Percentiles rank a stretch among this genome's conserved stretches.
Evolutionary conservation across 2,888 invertebrate genomes (phyloP).

Genomic region (Sinohyriopsis cumingii): DNA sequence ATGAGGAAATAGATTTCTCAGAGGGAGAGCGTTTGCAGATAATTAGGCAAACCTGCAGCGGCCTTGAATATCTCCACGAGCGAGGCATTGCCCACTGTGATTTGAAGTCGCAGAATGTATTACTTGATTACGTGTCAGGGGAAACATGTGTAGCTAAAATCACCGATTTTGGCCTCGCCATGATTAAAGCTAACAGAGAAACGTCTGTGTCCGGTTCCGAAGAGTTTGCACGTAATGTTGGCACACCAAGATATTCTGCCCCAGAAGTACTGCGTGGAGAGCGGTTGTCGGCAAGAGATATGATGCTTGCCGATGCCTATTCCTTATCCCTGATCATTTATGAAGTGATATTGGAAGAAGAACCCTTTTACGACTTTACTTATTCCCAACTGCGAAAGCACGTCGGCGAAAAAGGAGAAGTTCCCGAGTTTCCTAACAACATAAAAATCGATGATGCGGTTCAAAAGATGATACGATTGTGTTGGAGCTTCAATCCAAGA

Average conservation of each 20-base stretch:
- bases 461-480: too few relatives aligned
- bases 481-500: too few relatives aligned
- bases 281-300: constrained; percentile 6
- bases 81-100: constrained; percentile 40
- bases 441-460: too few relatives aligned
- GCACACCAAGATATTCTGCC: constrained; percentile 36
- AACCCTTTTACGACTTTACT: constrained; percentile 24
- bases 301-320: constrained; percentile 29
- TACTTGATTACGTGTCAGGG: constrained; percentile 18
- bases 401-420: constrained; percentile 23
- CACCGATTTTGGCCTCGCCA: constrained; percentile 4
- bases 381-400: constrained; percentile 27
- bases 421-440: constrained; percentile 19
- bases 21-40: constrained; percentile 27
- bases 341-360: constrained; percentile 25
- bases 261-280: constrained; percentile 35
- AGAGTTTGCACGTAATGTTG: constrained; percentile 15
- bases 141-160: too few relatives aligned
- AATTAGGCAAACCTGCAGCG: constrained; percentile 21
- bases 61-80: constrained; percentile 34
- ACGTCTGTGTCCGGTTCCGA: constrained; percentile 12
- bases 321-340: constrained; percentile 22
- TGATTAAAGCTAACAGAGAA: constrained; percentile 30
- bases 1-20: constrained; percentile 21
- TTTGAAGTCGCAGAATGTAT: constrained; percentile 37